These are phyloP conservation scores for Loriculus beryllinus DNA, from an alignment of 2,797 vertebrate genomes.

Conservation along the genomic window DNA sequence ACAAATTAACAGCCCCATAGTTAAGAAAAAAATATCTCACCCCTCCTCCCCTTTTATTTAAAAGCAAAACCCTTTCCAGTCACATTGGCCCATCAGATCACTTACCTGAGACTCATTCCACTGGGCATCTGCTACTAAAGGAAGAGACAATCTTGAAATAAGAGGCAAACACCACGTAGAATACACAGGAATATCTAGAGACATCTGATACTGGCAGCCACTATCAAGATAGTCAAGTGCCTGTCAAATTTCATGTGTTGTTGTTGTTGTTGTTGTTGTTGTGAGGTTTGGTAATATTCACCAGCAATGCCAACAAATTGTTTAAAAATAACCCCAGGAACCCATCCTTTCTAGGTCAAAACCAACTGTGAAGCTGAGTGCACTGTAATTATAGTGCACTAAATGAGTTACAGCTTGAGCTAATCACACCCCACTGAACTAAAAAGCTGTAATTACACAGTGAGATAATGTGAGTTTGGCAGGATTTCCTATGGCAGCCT, in stretches of 20 bases:
- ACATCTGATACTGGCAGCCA: neutral
- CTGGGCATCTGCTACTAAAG: neutral
- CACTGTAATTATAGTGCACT: slow-evolving; percentile 66
- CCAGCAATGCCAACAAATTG: slow-evolving; percentile 4
- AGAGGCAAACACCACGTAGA: neutral
- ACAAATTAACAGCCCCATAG: neutral
- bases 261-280: neutral
- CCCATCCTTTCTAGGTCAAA: slow-evolving; percentile 47
- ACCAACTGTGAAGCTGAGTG: slow-evolving; percentile 32
- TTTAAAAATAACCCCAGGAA: slow-evolving; percentile 60
- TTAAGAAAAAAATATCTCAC: neutral
- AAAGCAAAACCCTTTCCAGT: neutral
- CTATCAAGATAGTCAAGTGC: neutral
- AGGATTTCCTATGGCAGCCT: slow-evolving; percentile 13
- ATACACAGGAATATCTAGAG: neutral
- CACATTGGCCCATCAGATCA: neutral
- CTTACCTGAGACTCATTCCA: neutral
- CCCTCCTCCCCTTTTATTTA: too few relatives aligned
- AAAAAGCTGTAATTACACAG: slow-evolving; percentile 72
- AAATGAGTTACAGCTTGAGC: slow-evolving; percentile 69
- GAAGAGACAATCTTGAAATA: neutral
- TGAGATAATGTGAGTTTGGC: slow-evolving; percentile 55
- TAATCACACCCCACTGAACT: slow-evolving; percentile 69
- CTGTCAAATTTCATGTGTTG: slow-evolving; percentile 29
- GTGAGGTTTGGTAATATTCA: neutral